Conservation (phyloP, 2,888 invertebrate genomes). For the Encarsia formosa region DNA sequence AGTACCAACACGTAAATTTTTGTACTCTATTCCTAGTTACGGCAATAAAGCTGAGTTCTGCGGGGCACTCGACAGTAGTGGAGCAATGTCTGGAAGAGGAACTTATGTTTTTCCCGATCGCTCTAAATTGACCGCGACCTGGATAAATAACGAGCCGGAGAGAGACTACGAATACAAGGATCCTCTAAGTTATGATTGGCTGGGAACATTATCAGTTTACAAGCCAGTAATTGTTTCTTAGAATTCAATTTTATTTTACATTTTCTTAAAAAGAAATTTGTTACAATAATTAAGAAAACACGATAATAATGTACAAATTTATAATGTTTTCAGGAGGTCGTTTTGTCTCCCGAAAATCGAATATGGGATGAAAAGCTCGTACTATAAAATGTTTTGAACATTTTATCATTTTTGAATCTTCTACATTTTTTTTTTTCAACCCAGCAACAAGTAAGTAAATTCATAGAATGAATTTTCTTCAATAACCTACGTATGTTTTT, state of each 20-base stretch:
- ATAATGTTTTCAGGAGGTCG: conserved; percentile 1
- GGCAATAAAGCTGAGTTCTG: conserved; percentile 54
- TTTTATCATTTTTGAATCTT: conserved; percentile 9
- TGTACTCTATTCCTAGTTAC: conserved; percentile 37
- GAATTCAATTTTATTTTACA: not conserved
- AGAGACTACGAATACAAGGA: conserved; percentile 53
- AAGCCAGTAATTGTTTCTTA: conserved; percentile 9
- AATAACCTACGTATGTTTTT: too few relatives aligned
- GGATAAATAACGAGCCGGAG: conserved; percentile 55
- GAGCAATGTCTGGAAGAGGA: conserved; percentile 54
- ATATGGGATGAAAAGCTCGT: not conserved
- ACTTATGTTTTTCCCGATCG: conserved; percentile 56
- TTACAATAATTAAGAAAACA: not conserved
- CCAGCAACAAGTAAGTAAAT: too few relatives aligned
- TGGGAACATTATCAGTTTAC: conserved; percentile 35
- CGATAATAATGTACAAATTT: not conserved
- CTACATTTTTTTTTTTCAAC: conserved; percentile 1
- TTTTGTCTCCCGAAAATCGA: conserved; percentile 12
- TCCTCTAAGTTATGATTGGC: conserved; percentile 56
- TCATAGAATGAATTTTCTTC: too few relatives aligned
- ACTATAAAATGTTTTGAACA: not conserved
- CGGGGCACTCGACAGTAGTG: conserved; percentile 53
- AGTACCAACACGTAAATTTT: too few relatives aligned
- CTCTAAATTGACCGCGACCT: conserved; percentile 52
- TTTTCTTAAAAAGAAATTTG: not conserved